Conservation (phyloP, 2,888 invertebrate genomes). For the Crepidodera aurea region DNA sequence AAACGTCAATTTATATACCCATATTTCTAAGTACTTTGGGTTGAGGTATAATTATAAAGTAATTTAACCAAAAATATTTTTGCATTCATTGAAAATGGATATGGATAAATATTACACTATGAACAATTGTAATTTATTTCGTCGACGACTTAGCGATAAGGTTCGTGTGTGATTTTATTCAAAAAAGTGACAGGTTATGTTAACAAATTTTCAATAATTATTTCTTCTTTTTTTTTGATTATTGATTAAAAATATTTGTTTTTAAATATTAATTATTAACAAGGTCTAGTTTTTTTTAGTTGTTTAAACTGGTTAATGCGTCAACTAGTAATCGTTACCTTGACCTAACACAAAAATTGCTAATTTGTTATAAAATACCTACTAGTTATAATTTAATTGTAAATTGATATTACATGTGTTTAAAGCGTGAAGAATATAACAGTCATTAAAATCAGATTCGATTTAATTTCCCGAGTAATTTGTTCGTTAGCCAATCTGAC, state of each 20-base stretch:
- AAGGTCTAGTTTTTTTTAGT: background rate
- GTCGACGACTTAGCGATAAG: constrained; percentile 20
- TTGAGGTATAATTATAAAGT: too few relatives aligned
- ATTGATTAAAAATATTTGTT: background rate
- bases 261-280: background rate
- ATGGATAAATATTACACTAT: constrained; percentile 22
- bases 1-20: too few relatives aligned
- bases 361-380: background rate
- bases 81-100: constrained; percentile 29
- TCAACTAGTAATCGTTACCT: background rate
- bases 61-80: constrained; percentile 13
- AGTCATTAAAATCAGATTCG: background rate
- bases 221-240: background rate
- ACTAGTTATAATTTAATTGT: background rate
- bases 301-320: constrained; percentile 1
- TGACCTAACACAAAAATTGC: constrained; percentile 2
- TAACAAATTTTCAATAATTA: background rate
- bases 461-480: background rate
- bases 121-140: constrained; percentile 7
- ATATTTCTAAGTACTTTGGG: too few relatives aligned
- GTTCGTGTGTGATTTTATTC: constrained; percentile 13
- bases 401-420: background rate
- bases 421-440: background rate
- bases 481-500: background rate
- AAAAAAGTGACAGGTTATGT: background rate